phyloP scores from a whole-genome alignment of 1,140 invertebrate species.

The Drosophila kepulauana region DNA sequence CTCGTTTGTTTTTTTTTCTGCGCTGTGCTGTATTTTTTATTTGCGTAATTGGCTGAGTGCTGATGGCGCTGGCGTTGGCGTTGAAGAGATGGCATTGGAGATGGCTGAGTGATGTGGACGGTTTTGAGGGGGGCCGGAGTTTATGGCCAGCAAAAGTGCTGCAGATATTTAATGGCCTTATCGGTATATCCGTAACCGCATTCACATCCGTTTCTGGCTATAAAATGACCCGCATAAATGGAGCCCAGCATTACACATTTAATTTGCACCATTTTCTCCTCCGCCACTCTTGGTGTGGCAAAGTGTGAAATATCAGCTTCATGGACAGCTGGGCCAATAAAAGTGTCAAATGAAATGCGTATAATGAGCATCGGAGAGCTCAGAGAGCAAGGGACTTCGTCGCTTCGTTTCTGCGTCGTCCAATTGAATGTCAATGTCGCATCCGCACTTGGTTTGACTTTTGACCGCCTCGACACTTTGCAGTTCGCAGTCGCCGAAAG shows the following conservation, averaged over 20 bases:
- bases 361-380: slow-evolving; percentile 69
- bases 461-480: slow-evolving; percentile 39
- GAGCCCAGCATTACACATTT: slow-evolving; percentile 57
- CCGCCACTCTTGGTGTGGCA: background rate
- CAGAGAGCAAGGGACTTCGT: slow-evolving; percentile 8
- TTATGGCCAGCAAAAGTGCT: slow-evolving; percentile 59
- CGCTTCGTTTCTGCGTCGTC: slow-evolving; percentile 21
- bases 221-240: slow-evolving; percentile 78
- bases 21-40: slow-evolving; percentile 45
- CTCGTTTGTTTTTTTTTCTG: slow-evolving; percentile 54
- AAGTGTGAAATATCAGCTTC: slow-evolving; percentile 61
- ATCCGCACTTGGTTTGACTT: slow-evolving; percentile 49
- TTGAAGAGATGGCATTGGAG: background rate
- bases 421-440: slow-evolving; percentile 70
- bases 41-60: slow-evolving; percentile 79
- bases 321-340: slow-evolving; percentile 69
- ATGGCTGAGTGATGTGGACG: slow-evolving; percentile 57
- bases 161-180: slow-evolving; percentile 75
- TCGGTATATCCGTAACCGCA: slow-evolving; percentile 55
- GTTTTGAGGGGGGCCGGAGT: slow-evolving; percentile 32
- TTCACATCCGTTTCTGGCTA: slow-evolving; percentile 60
- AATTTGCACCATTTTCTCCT: slow-evolving; percentile 22
- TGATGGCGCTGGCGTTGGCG: slow-evolving; percentile 30
- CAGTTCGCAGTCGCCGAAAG: slow-evolving; percentile 40
- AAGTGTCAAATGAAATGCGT: slow-evolving; percentile 79